Conservation (phyloP, 2,797 vertebrate genomes). For the Gorsachius magnificus region DNA sequence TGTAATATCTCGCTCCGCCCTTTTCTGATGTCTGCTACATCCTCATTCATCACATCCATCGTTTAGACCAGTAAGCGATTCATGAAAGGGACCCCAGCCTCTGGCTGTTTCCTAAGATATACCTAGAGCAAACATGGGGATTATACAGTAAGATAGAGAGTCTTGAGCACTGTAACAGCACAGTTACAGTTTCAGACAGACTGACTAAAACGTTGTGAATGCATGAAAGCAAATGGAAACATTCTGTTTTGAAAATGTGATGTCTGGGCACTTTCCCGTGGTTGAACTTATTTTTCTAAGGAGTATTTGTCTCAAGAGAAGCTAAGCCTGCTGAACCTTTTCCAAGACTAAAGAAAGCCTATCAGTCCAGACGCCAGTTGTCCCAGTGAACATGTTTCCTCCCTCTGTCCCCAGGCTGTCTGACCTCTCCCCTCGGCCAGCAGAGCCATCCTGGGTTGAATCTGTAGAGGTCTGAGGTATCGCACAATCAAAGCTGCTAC, state of each 20-base stretch:
- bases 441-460: neutral
- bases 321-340: slow-evolving; percentile 29
- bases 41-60: neutral
- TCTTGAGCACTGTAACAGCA: neutral
- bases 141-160: neutral
- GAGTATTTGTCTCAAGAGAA: slow-evolving; percentile 23
- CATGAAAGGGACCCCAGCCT: neutral
- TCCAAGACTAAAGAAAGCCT: slow-evolving; percentile 42
- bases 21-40: neutral
- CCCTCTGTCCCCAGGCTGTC: slow-evolving; percentile 6
- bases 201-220: slow-evolving; percentile 3
- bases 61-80: neutral
- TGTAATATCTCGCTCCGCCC: neutral
- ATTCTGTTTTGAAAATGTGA: slow-evolving; percentile 50
- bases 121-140: neutral
- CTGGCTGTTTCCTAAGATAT: neutral
- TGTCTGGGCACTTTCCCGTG: slow-evolving; percentile 34
- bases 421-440: slow-evolving; percentile 7
- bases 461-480: slow-evolving; percentile 8
- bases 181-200: slow-evolving; percentile 17
- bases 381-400: slow-evolving; percentile 10
- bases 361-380: slow-evolving; percentile 16
- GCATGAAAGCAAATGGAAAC: slow-evolving; percentile 47
- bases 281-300: slow-evolving; percentile 53
- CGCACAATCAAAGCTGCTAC: neutral